Evolutionary conservation across 2,888 invertebrate genomes (phyloP).

Genomic region (Cremastinae sp.): DNA sequence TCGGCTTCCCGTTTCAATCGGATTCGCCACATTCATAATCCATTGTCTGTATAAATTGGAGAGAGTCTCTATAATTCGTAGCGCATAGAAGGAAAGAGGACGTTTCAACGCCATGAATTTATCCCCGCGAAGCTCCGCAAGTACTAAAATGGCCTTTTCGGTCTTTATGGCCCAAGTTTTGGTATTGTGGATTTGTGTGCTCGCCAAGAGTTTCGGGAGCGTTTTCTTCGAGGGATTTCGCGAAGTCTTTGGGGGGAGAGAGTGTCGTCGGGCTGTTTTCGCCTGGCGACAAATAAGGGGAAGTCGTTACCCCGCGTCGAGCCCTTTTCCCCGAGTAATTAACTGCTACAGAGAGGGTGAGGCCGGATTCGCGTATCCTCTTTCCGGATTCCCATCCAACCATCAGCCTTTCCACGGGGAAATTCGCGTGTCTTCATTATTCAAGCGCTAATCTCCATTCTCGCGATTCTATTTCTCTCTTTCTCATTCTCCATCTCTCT

Average conservation of each 20-base stretch:
- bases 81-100: too few species aligned
- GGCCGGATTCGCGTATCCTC: constrained; percentile 55
- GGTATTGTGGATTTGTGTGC: constrained; percentile 3
- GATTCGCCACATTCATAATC: too few species aligned
- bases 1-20: too few species aligned
- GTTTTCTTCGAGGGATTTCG: constrained; percentile 45
- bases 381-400: constrained; percentile 73
- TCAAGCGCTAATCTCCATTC: constrained; percentile 77
- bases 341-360: constrained; percentile 51
- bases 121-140: constrained; percentile 34
- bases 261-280: constrained; percentile 75
- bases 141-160: constrained; percentile 52
- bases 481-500: neutral
- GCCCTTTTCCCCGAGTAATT: constrained; percentile 61
- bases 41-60: too few species aligned
- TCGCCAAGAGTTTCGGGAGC: constrained; percentile 16
- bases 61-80: too few species aligned
- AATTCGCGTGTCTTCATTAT: constrained; percentile 76
- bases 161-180: constrained; percentile 57
- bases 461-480: too few species aligned
- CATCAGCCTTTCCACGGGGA: constrained; percentile 71
- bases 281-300: constrained; percentile 79
- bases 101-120: constrained; percentile 52
- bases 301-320: constrained; percentile 75
- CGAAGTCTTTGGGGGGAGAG: too few species aligned